These are phyloP conservation scores for Alexandromys fortis DNA, from an alignment of 2,113 vertebrate genomes.

Conservation along the genomic window DNA sequence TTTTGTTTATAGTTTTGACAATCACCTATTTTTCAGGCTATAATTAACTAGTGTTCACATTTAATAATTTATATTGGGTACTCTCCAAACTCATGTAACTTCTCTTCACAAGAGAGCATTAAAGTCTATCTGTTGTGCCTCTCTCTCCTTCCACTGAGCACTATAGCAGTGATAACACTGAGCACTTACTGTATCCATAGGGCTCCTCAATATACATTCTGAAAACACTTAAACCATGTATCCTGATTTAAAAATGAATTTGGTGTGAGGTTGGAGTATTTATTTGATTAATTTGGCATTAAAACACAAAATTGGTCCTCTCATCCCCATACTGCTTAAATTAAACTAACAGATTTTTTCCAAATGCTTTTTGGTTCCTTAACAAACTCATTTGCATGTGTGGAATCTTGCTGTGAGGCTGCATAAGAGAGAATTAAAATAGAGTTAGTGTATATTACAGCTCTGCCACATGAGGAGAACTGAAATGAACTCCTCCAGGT, in stretches of 20 bases:
- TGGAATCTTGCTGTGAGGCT: conserved; percentile 67
- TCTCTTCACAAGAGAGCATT: neutral
- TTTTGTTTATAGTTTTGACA: neutral
- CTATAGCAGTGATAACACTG: neutral
- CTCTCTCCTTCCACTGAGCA: neutral
- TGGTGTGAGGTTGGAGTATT: conserved; percentile 29
- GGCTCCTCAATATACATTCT: neutral
- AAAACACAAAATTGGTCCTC: conserved; percentile 60
- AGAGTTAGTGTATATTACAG: conserved; percentile 51
- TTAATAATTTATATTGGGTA: neutral
- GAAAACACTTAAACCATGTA: conserved; percentile 24
- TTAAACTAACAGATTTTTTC: conserved; percentile 68
- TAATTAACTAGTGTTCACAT: neutral
- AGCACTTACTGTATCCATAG: neutral
- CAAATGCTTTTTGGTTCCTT: neutral
- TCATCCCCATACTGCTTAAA: conserved; percentile 47
- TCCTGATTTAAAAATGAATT: conserved; percentile 33
- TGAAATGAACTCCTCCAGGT: conserved; percentile 32
- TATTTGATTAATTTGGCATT: conserved; percentile 63
- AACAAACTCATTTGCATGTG: conserved; percentile 70
- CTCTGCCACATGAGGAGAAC: conserved; percentile 52
- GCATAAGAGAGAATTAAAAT: conserved; percentile 68
- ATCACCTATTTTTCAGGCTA: conserved; percentile 1
- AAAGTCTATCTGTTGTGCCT: neutral
- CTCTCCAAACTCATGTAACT: neutral